Base-by-base conservation (phyloP, 2,113 vertebrate species). In the Psephotus haematonotus region DNA sequence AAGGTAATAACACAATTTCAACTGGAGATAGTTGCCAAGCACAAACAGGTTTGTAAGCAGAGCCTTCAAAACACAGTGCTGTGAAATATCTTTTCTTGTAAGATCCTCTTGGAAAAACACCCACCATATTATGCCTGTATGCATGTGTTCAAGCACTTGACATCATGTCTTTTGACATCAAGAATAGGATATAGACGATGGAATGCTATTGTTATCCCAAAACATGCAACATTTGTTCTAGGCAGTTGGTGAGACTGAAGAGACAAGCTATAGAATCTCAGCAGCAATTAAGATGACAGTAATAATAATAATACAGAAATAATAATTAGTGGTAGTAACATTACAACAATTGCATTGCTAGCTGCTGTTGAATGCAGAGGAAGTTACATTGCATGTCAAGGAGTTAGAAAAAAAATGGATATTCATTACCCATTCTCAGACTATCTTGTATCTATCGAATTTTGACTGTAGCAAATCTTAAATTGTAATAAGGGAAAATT, bases 1-100 rank as follows among this genome's bases (percentile, higher is more conserved):
- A 91, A 97, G 97, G 96, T 97, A 98, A 95, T 95, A 97, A 96
- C 80, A 92, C 79, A 92, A 53, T 97, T 97, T 97, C 78, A 95
- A 43, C 68, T 41, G 10, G 87, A 95, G 80, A 86, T 41, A 88
- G 86, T 63, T 98, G 97, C 97, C 96, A 97, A 96, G 86, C 72
- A 91, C 81, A 92, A 91, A 43, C 55, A 93, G 62, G 69, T 90
- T 97, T 92, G 65, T 77, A 96, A 91, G 89, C 46, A 83, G 89
- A 95, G 92, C 85, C 88, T 97, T 84, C 50, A 95, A 96, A 97
- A 92, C 59, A 62, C 12, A 76, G 31, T 33, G 18, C 43, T 80
- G n/a, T 68, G 69, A 91, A 82, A 76, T 37, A 72, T 52, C 33
- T 82, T 88, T 82, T 23, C 47, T 77, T 88, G 17, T 14, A 64